A percentile compares a stretch with the other conserved stretches of the same genome.
Evolutionary conservation across 92 coral and sea anemone species (phyloP).

Genomic region (Parazoanthus darwini): DNA sequence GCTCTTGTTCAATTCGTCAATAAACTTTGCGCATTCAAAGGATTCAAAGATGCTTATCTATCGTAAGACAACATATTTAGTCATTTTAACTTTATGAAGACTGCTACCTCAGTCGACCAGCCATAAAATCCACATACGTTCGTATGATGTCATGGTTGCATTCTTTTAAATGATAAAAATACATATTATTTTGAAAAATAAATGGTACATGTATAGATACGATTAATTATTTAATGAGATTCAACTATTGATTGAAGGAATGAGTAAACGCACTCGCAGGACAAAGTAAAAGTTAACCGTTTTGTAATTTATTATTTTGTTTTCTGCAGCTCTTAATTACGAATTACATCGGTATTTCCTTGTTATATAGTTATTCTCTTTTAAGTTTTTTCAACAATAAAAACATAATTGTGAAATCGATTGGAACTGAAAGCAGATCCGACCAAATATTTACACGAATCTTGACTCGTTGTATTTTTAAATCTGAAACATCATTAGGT

Average conservation of each 20-base stretch:
- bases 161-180: too few species aligned
- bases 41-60: background rate
- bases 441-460: background rate
- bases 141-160: background rate
- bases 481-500: too few species aligned
- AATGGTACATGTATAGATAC: too few species aligned
- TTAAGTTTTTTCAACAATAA: background rate
- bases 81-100: background rate
- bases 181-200: too few species aligned
- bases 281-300: background rate
- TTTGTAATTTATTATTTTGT: too few species aligned
- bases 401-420: background rate
- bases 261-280: background rate
- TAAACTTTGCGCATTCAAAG: background rate
- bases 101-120: background rate
- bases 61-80: too few species aligned
- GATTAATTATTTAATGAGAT: background rate
- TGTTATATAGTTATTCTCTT: background rate
- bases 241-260: background rate
- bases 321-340: background rate
- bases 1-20: background rate
- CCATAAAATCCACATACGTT: background rate
- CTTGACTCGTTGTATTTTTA: background rate
- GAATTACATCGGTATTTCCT: constrained; percentile 2
- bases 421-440: background rate